Evolutionary conservation across 2,113 vertebrate species (phyloP).

Genomic region (Takifugu bimaculatus): DNA sequence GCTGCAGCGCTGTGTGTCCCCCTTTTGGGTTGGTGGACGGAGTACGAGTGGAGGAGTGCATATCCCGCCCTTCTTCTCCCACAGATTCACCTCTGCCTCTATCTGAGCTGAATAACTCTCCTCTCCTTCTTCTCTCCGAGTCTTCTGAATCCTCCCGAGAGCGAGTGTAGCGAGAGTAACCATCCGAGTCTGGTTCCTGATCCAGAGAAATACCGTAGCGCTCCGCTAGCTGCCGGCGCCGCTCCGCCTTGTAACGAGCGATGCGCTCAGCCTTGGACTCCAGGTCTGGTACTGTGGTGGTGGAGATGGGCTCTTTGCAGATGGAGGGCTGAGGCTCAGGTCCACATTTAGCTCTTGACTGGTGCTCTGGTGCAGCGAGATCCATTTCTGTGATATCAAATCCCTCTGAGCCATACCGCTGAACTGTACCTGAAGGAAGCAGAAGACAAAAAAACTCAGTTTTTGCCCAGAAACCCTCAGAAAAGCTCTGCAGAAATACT

Average conservation of each 20-base stretch:
- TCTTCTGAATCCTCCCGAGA: conserved; percentile 68
- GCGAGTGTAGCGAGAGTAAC: conserved; percentile 64
- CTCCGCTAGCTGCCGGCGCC: conserved; percentile 89
- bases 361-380: conserved; percentile 70
- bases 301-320: conserved; percentile 63
- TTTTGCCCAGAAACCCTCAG: background rate
- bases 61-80: conserved; percentile 26
- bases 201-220: conserved; percentile 89
- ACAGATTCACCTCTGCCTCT: conserved; percentile 13
- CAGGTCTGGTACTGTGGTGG: conserved; percentile 49
- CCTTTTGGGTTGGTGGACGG: conserved; percentile 16
- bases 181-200: conserved; percentile 77
- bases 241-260: conserved; percentile 94
- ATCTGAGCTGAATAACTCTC: too few relatives aligned
- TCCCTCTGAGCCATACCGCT: conserved; percentile 81
- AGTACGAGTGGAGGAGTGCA: conserved; percentile 27
- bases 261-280: conserved; percentile 95
- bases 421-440: conserved; percentile 58
- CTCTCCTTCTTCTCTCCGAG: conserved; percentile 26
- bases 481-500: background rate
- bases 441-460: background rate
- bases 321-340: conserved; percentile 71
- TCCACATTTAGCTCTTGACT: conserved; percentile 65
- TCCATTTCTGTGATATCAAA: conserved; percentile 62
- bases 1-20: conserved; percentile 6